Conservation (phyloP, 2,797 vertebrate species). For the Triplophysa yarkandensis region DNA sequence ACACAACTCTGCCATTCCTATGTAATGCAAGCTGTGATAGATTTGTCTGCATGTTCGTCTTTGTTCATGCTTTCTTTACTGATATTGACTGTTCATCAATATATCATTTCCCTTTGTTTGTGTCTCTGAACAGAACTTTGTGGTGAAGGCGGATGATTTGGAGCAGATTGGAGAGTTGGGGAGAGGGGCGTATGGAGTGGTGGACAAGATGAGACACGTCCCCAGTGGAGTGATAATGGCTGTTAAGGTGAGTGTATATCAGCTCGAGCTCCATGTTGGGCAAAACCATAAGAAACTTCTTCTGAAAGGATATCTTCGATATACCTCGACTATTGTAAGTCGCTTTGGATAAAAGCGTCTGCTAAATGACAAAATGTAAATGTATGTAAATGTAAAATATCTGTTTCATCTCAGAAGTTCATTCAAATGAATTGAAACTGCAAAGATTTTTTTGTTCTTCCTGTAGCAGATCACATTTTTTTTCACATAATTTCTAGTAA, state of each 20-base stretch:
- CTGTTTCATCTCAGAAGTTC: background rate
- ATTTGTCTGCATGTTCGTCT: background rate
- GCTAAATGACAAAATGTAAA: too few species aligned
- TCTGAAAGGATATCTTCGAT: too few species aligned
- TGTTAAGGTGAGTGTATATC: constrained; percentile 84
- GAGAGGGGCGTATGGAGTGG: constrained; percentile 93
- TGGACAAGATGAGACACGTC: constrained; percentile 95
- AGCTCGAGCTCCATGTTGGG: background rate
- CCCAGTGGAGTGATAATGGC: constrained; percentile 97
- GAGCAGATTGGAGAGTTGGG: constrained; percentile 93
- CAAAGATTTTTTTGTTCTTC: background rate
- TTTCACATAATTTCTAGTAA: too few species aligned
- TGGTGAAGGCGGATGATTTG: constrained; percentile 98
- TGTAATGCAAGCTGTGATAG: background rate
- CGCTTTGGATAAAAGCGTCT: too few species aligned
- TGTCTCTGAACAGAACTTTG: constrained; percentile 85
- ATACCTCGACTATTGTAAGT: too few species aligned
- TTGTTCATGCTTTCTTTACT: background rate
- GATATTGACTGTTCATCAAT: background rate
- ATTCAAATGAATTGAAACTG: background rate
- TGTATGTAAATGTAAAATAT: too few species aligned
- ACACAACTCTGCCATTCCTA: constrained; percentile 10
- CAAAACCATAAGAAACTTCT: background rate
- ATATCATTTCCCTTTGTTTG: background rate
- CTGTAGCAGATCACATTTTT: background rate